Evolutionary conservation across 2,113 vertebrate species (phyloP), one percentile per base, ranked within the genome.

Genomic region (Uria lomvia): DNA sequence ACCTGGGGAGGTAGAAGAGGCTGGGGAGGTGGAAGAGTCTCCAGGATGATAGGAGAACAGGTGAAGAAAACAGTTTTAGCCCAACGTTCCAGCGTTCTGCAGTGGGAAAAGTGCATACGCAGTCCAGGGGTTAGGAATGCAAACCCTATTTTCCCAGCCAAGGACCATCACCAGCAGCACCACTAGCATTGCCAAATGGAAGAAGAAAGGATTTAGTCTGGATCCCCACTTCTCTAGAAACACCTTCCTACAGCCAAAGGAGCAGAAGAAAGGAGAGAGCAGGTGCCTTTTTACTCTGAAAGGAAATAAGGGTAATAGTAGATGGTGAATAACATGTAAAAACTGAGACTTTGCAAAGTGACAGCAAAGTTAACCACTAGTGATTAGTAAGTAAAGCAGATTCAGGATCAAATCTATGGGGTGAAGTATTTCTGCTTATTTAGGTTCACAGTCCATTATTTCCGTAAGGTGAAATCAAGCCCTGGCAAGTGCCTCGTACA

Each of bases 381-480:
- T 26, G 21, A 58, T 53, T 56, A 75, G 30, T 32, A 86, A 56
- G 14, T 24, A 68, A 85, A 74, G 50, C 3, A 65, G 52, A 59
- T 30, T 63, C 8, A 23, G 23, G 10, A 56, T 74, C 42, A 71
- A 94, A 88, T 70, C 17, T 14, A 13, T 42, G 27, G 13, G 24
- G 5, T 70, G 20, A 72, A 74, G 15, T 87, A 59, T 67, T 87
- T 82, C 60, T 92, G 18, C 65, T 92, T 72, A 52, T 90, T 84
- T 90, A 88, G 30, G 26, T 29, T 65, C 81, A 59, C 5, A 58
- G 43, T 15, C 29, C 38, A 23, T 62, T 11, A 19, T 55, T 78
- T 63, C 56, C 36, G 8, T 26, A n/a, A 55, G 7, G 5, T 72
- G 18, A 72, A 93, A 87, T 43, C 50, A 76, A 91, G 68, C 11